These are phyloP conservation scores for Cloeon dipterum DNA, from an alignment of 2,888 invertebrate genomes.

Conservation along the genomic window DNA sequence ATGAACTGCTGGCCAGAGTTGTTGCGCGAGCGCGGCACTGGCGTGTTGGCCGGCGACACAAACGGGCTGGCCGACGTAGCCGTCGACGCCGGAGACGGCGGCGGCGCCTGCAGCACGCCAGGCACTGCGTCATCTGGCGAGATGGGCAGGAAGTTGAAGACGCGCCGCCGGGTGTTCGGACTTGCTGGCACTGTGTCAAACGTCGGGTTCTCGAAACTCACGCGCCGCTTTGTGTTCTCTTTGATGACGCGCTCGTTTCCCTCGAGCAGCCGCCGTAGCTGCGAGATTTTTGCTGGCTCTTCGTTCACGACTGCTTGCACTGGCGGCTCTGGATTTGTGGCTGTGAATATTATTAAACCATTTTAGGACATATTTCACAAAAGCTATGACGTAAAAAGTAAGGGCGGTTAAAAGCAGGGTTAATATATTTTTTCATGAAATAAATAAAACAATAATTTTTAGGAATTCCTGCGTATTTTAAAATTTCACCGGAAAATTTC, in stretches of 20 bases:
- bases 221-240: constrained; percentile 20
- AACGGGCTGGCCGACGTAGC: constrained; percentile 56
- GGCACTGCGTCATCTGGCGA: constrained; percentile 42
- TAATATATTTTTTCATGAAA: too few species aligned
- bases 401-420: too few species aligned
- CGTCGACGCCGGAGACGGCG: constrained; percentile 29
- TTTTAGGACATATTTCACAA: too few species aligned
- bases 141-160: constrained; percentile 70
- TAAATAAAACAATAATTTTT: too few species aligned
- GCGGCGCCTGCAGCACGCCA: constrained; percentile 26
- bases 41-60: constrained; percentile 58
- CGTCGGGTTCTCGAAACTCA: constrained; percentile 29
- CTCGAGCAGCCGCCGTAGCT: constrained; percentile 43
- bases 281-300: constrained; percentile 43
- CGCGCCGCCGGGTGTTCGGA: constrained; percentile 51
- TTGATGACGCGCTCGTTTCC: constrained; percentile 35
- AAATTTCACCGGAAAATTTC: too few species aligned
- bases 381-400: too few species aligned
- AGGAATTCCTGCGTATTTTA: too few species aligned
- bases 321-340: not conserved
- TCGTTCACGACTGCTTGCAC: not conserved
- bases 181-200: constrained; percentile 34
- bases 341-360: too few species aligned
- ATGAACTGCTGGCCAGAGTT: constrained; percentile 18
- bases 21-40: constrained; percentile 39